Base-by-base conservation (phyloP, 2,888 invertebrate species). In the Cheilosia soror region DNA sequence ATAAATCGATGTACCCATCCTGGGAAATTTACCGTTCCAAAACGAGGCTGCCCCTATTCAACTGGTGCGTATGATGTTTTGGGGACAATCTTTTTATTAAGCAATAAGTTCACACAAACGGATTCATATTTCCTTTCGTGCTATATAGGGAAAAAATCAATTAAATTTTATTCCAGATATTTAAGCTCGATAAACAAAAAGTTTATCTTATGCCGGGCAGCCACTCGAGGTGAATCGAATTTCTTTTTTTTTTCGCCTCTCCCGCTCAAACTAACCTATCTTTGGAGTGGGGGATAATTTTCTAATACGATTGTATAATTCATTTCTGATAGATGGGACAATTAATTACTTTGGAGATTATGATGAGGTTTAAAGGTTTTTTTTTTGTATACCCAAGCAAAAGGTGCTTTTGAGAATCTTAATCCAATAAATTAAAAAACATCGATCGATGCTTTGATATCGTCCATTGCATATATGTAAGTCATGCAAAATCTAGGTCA, bases 91-190 rank as follows among this genome's bases (percentile, higher is more conserved):
- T 65, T 65, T 37, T 73, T 63, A 65, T 33, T 65, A 47, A 31
- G 47, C 63, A 73, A 73, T 65, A 65, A 65, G 37, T 53, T 63
- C 53, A 33, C 20, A 66, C 5, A 7, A 73, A 60, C 29, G 20
- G 62, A 60, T 65, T 79, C 27, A 15, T 44, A 69, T 78, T 78
- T 72, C 25, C 31, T 27, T 63, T 75, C 3, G 2, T 37, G 44
- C 11, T 55, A 53, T 53, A 42, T 42, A 47, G 11, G 66, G 68
- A 80, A 51, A 75, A 75, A 58, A 68, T 69, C 66, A 66, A 75
- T 75, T 66, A 75, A 75, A 66, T 58, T 75, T 58, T 66, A 37
- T n/a, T 58, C 42, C 37, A 31, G 57, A 75, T 57, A 75, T 75
- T 75, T 25, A 63, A 37, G 37, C 37, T 2, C 40, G 73, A 73